These are phyloP conservation scores for Apantesis nais DNA, from an alignment of 2,888 invertebrate genomes.

Conservation along the genomic window DNA sequence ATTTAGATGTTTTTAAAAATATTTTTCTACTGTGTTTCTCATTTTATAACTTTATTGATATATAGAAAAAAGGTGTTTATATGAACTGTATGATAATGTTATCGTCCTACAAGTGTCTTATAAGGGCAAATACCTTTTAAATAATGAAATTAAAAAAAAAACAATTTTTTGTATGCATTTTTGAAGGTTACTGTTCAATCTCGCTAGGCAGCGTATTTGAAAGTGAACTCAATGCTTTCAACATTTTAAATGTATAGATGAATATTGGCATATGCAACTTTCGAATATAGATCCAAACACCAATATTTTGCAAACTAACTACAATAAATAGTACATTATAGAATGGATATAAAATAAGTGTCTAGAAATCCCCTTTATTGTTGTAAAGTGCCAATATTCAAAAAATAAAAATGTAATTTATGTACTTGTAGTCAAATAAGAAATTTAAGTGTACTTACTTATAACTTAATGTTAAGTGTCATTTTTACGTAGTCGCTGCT, in stretches of 20 bases:
- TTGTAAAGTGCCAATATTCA: background rate
- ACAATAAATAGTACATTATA: background rate
- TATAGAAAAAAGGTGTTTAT: background rate
- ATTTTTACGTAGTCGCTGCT: conserved; percentile 40
- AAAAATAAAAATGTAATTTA: background rate
- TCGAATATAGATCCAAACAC: background rate
- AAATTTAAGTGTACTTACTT: conserved; percentile 27
- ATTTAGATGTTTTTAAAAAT: conserved; percentile 36
- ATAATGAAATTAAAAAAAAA: background rate
- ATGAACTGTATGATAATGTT: conserved; percentile 1
- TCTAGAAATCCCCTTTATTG: background rate
- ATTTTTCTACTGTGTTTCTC: background rate
- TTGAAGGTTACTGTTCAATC: background rate
- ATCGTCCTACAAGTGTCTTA: conserved; percentile 11
- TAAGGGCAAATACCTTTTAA: background rate
- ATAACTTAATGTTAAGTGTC: conserved; percentile 34
- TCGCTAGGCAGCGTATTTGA: background rate
- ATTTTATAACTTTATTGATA: background rate
- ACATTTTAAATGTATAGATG: background rate
- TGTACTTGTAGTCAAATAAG: background rate
- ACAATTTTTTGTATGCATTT: background rate
- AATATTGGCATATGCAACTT: background rate
- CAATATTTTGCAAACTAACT: background rate
- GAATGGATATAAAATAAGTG: background rate
- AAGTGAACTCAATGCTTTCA: background rate